Evolutionary conservation across 2,797 vertebrate species (phyloP).

Genomic region (Ambastaia sidthimunki): DNA sequence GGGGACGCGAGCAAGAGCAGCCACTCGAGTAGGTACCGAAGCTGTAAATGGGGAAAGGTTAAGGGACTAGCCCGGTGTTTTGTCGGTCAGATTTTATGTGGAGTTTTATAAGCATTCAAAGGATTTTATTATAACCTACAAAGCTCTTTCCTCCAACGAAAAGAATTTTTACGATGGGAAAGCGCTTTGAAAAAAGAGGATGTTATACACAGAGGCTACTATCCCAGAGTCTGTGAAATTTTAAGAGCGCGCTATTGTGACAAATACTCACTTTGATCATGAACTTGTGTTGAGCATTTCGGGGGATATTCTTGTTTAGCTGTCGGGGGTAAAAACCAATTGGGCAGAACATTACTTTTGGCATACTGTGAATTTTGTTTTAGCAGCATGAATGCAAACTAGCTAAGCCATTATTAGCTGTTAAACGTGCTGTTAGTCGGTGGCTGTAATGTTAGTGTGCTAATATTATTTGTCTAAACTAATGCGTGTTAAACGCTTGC

Average conservation of each 20-base stretch:
- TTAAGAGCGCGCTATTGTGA: slow-evolving; percentile 91
- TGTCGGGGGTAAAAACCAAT: slow-evolving; percentile 86
- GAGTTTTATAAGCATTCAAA: slow-evolving; percentile 99
- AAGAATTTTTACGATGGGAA: slow-evolving; percentile 98
- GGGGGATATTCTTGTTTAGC: slow-evolving; percentile 86
- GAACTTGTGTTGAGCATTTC: slow-evolving; percentile 94
- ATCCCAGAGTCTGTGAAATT: slow-evolving; percentile 91
- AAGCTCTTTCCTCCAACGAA: slow-evolving; percentile 96
- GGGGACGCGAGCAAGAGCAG: slow-evolving; percentile 89
- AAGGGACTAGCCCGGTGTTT: slow-evolving; percentile 94
- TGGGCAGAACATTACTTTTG: slow-evolving; percentile 87
- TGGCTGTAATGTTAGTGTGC: neutral
- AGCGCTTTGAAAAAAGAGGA: slow-evolving; percentile 88
- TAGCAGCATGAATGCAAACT: slow-evolving; percentile 66
- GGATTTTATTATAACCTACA: slow-evolving; percentile 99
- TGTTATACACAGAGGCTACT: slow-evolving; percentile 84
- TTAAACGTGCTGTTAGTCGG: slow-evolving; percentile 62
- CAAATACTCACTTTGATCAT: slow-evolving; percentile 99
- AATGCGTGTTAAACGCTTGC: neutral
- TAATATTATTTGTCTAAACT: slow-evolving; percentile 24
- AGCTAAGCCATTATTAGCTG: slow-evolving; percentile 56
- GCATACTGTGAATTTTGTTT: slow-evolving; percentile 79
- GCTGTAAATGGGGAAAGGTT: slow-evolving; percentile 89
- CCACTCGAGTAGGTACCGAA: slow-evolving; percentile 94
- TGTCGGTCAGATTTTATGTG: slow-evolving; percentile 99